Base-by-base conservation (phyloP, 1,140 invertebrate species). In the Brachionus plicatilis region DNA sequence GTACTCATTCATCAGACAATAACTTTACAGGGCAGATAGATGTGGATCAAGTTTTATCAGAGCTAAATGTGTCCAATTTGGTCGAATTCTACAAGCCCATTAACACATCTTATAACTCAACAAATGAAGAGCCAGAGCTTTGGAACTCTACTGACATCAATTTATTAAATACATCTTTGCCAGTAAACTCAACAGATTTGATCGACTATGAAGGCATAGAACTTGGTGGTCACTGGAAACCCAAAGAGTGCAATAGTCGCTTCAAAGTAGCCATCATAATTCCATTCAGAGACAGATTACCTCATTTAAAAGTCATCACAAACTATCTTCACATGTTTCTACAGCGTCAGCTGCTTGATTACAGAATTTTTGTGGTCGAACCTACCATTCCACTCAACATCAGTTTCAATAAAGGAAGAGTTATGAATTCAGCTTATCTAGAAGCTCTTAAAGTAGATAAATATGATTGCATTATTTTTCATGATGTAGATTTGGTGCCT, bases 241-340 rank as follows among this genome's bases (percentile, higher is more conserved):
- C 88, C 5, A 24, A 20, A 5, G 37, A 85, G 3, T 88, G 88
- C 70, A 37, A 86, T 37, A 85, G 87, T 20, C 84, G 86, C 14
- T 85, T 88, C 80, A 86, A 87, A 12, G 86, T 88, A 24, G 88
- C 88, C 33, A 85, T 89, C 47, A 87, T 89, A 45, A 87, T 89
- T 47, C 88, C 88, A 3, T 89, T 43, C 53, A 41, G 88, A 56
- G 86, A 89, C 85, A 82, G 89, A 11, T 27, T 93, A 84, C 90
- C 91, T 56, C 88, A 89, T 84, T 85, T 90, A 8, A 86, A 86
- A 79, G 86, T 87, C 14, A 84, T 90, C 20, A 86, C 89, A 7
- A 86, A 86, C 37, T 87, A 87, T 66, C 79, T 89, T 12, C 88
- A 89, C 84, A 86, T 87, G 8, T 87, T 90, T 85, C 85, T 90